A percentile compares a stretch with the other conserved stretches of the same genome.
These are phyloP conservation scores for Aldrovandia affinis DNA, from an alignment of 2,797 vertebrate genomes.

Conservation along the genomic window DNA sequence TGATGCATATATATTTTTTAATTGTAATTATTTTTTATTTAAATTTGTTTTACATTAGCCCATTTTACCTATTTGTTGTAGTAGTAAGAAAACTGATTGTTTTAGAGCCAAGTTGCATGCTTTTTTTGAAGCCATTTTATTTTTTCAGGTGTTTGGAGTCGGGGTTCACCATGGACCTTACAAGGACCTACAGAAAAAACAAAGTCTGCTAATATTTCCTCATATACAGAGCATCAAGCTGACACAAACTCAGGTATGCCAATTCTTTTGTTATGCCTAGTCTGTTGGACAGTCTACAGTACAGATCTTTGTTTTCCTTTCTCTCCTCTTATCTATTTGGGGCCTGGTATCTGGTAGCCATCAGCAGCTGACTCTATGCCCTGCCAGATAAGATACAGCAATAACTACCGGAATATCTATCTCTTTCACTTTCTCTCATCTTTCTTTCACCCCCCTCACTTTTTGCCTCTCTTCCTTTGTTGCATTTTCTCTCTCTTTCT, in stretches of 20 bases:
- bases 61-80: slow-evolving; percentile 18
- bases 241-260: slow-evolving; percentile 87
- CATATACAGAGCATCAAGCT: slow-evolving; percentile 90
- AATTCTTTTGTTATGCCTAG: not conserved
- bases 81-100: no score
- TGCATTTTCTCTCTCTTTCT: not conserved
- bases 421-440: not conserved
- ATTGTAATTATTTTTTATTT: not conserved
- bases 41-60: no score
- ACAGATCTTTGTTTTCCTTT: not conserved
- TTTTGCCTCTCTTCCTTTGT: not conserved
- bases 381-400: slow-evolving; percentile 50
- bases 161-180: slow-evolving; percentile 74
- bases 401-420: not conserved
- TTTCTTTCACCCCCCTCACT: not conserved
- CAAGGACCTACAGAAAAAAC: slow-evolving; percentile 78
- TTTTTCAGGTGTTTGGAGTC: slow-evolving; percentile 86
- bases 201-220: slow-evolving; percentile 84
- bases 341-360: slow-evolving; percentile 48
- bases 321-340: not conserved
- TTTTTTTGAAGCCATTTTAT: not conserved
- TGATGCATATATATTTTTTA: not conserved
- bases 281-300: not conserved
- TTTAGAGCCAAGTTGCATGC: no score
- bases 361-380: slow-evolving; percentile 54